These are phyloP conservation scores for Festucalex cinctus DNA, from an alignment of 2,113 vertebrate genomes.

Conservation along the genomic window DNA sequence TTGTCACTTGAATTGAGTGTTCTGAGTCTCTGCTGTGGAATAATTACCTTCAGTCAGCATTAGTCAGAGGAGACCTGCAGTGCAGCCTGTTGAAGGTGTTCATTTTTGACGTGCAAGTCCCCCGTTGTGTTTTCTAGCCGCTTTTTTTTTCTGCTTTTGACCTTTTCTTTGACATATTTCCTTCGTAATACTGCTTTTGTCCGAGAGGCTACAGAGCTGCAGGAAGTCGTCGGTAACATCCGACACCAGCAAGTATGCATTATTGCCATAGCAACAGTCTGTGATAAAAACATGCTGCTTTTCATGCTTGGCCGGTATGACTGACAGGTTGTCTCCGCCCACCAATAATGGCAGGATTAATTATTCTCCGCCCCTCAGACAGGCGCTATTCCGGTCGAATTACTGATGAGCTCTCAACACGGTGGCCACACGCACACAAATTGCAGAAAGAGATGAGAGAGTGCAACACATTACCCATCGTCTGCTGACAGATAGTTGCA, in stretches of 20 bases:
- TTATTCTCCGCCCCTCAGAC: conserved; percentile 57
- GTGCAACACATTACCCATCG: conserved; percentile 11
- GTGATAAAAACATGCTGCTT: conserved; percentile 54
- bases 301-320: conserved; percentile 60
- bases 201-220: conserved; percentile 10
- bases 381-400: conserved; percentile 58
- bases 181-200: conserved; percentile 15
- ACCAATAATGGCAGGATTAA: conserved; percentile 68
- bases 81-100: conserved; percentile 37
- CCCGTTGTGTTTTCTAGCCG: not conserved
- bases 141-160: not conserved
- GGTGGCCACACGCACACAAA: conserved; percentile 18
- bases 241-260: conserved; percentile 21
- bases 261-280: conserved; percentile 61
- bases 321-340: conserved; percentile 61
- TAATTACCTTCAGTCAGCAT: conserved; percentile 25
- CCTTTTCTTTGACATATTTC: conserved; percentile 2
- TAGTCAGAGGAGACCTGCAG: conserved; percentile 23
- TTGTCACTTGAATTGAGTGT: not conserved
- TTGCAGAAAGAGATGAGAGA: not conserved
- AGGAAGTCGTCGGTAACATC: conserved; percentile 35
- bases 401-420: conserved; percentile 47
- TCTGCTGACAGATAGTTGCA: conserved; percentile 4
- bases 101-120: conserved; percentile 6
- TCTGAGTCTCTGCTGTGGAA: conserved; percentile 28